These are phyloP conservation scores for Artemisiospiza belli DNA, from an alignment of 2,113 vertebrate genomes.

Conservation along the genomic window DNA sequence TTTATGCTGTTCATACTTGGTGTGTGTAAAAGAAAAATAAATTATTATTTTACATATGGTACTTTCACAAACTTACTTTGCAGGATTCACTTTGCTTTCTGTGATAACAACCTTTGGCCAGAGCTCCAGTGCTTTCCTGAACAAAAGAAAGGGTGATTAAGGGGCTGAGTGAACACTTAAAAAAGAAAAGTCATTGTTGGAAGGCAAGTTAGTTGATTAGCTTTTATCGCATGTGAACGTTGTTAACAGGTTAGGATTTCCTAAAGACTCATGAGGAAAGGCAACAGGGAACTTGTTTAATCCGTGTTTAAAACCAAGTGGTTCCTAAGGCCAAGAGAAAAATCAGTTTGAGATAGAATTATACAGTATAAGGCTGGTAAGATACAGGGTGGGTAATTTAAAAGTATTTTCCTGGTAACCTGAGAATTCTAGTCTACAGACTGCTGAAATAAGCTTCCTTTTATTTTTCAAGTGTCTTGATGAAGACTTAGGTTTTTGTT, in stretches of 20 bases:
- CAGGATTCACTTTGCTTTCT: neutral
- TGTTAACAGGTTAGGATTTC: neutral
- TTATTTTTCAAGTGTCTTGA: neutral
- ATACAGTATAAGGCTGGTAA: neutral
- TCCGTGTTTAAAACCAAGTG: neutral
- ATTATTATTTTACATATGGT: neutral
- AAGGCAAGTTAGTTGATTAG: neutral
- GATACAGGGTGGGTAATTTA: rapidly evolving
- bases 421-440: neutral
- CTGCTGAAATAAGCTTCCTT: neutral
- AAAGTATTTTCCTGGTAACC: neutral
- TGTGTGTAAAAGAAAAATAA: neutral
- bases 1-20: slow-evolving; percentile 58
- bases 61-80: neutral
- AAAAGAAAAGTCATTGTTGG: neutral
- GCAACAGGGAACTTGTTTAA: neutral
- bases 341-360: neutral
- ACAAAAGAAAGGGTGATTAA: neutral
- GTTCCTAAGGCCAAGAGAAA: neutral
- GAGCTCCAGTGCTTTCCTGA: neutral
- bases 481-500: neutral
- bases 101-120: neutral
- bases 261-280: neutral
- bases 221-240: neutral
- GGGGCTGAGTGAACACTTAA: neutral